A percentile compares a stretch with the other conserved stretches of the same genome.
These are phyloP conservation scores for Alentia gelatinosa DNA, from an alignment of 2,888 invertebrate species.

Conservation along the genomic window DNA sequence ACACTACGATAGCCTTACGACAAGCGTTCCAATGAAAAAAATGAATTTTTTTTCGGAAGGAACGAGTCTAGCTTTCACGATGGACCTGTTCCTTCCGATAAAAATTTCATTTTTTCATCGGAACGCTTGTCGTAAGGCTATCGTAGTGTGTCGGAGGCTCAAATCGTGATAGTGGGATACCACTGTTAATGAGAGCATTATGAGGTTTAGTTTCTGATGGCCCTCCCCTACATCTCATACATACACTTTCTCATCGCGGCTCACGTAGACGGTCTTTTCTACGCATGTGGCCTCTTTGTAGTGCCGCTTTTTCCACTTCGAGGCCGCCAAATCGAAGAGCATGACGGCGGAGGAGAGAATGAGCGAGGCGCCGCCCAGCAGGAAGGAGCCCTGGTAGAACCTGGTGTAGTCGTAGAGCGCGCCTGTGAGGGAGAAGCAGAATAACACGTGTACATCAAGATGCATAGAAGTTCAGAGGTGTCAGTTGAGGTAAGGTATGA, in stretches of 20 bases:
- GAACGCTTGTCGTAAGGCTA: neutral
- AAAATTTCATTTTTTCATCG: neutral
- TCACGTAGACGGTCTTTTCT: neutral
- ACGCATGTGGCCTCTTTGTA: neutral
- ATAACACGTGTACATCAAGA: neutral
- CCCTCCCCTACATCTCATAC: neutral
- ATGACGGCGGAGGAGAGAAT: neutral
- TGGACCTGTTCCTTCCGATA: no score
- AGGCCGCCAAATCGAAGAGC: slow-evolving; percentile 8
- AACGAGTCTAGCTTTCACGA: no score
- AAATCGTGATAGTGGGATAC: neutral
- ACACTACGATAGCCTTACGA: no score
- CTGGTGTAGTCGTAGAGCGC: slow-evolving; percentile 11
- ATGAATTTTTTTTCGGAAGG: no score
- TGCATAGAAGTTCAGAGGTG: neutral
- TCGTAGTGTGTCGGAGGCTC: neutral
- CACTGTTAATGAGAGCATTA: neutral
- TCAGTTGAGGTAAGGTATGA: neutral
- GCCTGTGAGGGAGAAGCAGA: neutral
- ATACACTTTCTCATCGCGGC: neutral
- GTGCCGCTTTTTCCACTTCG: slow-evolving; percentile 8
- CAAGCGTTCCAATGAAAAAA: no score
- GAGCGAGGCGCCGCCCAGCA: neutral
- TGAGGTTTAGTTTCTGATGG: no score
- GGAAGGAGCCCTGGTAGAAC: slow-evolving; percentile 19